Base-by-base conservation (phyloP, 2,113 vertebrate genomes). In the Pseudolaguvia tuberculata region DNA sequence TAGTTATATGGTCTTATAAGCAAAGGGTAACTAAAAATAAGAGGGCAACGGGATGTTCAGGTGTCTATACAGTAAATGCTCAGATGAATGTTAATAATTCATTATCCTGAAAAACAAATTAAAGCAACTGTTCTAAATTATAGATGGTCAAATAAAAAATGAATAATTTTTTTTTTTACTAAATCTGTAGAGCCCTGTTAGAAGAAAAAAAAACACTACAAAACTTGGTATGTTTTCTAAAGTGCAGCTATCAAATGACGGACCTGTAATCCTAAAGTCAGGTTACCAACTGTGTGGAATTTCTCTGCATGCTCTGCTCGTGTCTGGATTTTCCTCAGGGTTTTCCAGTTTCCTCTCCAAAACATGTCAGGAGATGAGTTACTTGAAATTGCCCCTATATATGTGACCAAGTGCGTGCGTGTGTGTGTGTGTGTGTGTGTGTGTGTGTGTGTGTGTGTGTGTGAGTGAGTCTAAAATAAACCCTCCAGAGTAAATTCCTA, bases 221-320 rank as follows among this genome's bases (percentile, higher is more conserved):
- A 18, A 71, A 56, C 31, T 56, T 56, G 14, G 1, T 39, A 21
- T 23, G 8, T 15, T 55, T 55, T 39, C 27, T 39, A 18, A 39
- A 56, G 35, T 57, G 57, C 7, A 70, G 53, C 69, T 57, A 42
- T 27, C 25, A 70, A 71, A 70, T 17, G 31, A 23, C 56, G 53
- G 53, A 67, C 25, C n/a, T 25, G 25, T 21, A 15, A 25, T 21
- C 23, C 3, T 18, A 9, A 50, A 23, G 42, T 66, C 10, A 2
- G 7, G 15, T 5, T 47, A 66, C 9, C 25, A 14, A 25, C 23
- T 50, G 15, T 20, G 23, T 67, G 15, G 45, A 48, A 8, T 48
- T 66, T 66, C 42, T 47, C n/a, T 47, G n/a, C 12, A 25, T 25
- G 21, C 17, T 17, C 23, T 67, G 11, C 45, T 50, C 15, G 17